A percentile compares a stretch with the other conserved stretches of the same genome.
Evolutionary conservation across 2,888 invertebrate genomes (phyloP).

Genomic region (Gnatocerus cornutus): DNA sequence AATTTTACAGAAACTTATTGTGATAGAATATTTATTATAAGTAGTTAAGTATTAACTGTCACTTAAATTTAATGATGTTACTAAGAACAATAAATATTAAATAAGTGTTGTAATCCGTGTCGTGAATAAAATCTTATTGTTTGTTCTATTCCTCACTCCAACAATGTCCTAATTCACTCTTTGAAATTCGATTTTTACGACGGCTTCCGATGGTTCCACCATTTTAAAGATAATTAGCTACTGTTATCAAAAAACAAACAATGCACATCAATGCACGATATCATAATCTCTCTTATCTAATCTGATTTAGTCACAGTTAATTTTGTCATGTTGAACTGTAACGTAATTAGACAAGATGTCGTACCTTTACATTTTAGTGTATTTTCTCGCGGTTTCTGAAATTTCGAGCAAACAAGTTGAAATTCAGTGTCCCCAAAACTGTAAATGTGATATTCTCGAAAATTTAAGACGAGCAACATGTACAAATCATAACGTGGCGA

Average conservation of each 20-base stretch:
- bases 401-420: constrained; percentile 48
- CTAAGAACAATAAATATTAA: constrained; percentile 50
- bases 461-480: constrained; percentile 73
- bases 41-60: constrained; percentile 42
- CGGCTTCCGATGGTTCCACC: no score
- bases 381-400: constrained; percentile 12
- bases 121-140: constrained; percentile 43
- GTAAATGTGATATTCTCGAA: constrained; percentile 74
- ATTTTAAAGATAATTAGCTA: no score
- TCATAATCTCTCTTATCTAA: constrained; percentile 36
- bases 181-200: no score
- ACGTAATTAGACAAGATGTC: constrained; percentile 27
- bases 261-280: constrained; percentile 2
- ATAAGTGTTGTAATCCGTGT: constrained; percentile 51
- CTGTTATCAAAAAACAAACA: constrained; percentile 30
- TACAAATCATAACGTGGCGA: constrained; percentile 75
- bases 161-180: no score
- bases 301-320: constrained; percentile 28
- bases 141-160: constrained; percentile 13
- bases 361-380: constrained; percentile 3
- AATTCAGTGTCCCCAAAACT: constrained; percentile 73
- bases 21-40: constrained; percentile 46
- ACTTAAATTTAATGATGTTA: constrained; percentile 46
- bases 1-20: constrained; percentile 52
- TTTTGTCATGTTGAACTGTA: constrained; percentile 14